Base-by-base conservation (phyloP, 2,797 vertebrate species). In the Hoplostethus mediterraneus region DNA sequence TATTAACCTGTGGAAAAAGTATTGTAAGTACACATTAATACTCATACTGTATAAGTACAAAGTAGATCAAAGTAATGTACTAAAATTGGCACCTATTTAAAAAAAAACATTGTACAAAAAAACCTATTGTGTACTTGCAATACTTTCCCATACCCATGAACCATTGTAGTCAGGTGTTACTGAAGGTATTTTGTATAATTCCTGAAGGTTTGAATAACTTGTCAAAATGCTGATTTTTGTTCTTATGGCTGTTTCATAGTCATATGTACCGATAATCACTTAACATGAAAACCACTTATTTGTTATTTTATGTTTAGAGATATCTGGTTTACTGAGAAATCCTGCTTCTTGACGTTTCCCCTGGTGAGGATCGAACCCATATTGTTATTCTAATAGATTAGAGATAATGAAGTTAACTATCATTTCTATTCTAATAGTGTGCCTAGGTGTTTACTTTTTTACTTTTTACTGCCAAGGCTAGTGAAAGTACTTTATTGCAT, bases 381-480 rank as follows among this genome's bases (percentile, higher is more conserved):
- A n/a, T 58, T 52, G 45, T 11, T 48, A 14, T 10, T 17, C 7
- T 52, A 1, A 40, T 38, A 16, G 33, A 16, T 57, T 57, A 31
- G 33, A 33, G 33, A 21, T 21, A 21, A 21, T 21, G 21, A 13
- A 48, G 63, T 14, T 64, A 31, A n/a, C 28, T 58, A 67, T 30
- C 44, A 2, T 40, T n/a, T 66, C 1, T 56, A 21, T 5, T 58
- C 1, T 30, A 6, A 49, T 17, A 28, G 25, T 79, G 40, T 69
- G 0, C 30, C 10, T 60, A 8, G 16, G 13, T 67, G n/a, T 4
- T 40, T n/a, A n/a, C n/a, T n/a, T n/a, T n/a, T 66, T 52, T 40
- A 16, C n/a, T 47, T 2, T 67, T 40, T 70, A 21, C 59, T 70
- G 30, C 59, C 53, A 33, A 9, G 13, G 4, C n/a, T 57, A 63